Evolutionary conservation across 1,140 invertebrate species (phyloP).

Genomic region (Portunus trituberculatus): DNA sequence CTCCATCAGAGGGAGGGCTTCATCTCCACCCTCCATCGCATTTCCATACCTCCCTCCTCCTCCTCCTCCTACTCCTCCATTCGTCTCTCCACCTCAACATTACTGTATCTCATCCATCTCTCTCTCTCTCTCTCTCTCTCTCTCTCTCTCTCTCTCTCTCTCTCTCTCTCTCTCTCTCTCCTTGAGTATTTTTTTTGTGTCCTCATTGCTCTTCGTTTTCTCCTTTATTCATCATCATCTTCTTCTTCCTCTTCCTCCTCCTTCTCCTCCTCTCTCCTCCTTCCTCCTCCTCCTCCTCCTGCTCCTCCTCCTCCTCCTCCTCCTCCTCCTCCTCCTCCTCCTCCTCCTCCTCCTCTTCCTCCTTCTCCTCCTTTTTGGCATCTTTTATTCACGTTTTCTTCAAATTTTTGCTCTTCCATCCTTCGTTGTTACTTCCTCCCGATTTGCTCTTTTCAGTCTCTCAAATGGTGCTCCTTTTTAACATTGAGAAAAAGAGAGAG

Average conservation of each 20-base stretch:
- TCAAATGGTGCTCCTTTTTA: not conserved
- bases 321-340: too few relatives aligned
- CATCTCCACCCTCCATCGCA: not conserved
- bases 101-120: not conserved
- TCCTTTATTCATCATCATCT: not conserved
- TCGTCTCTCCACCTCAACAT: not conserved
- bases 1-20: not conserved
- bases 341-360: too few relatives aligned
- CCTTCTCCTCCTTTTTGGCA: too few relatives aligned
- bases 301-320: too few relatives aligned
- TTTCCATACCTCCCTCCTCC: not conserved
- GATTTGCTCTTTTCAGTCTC: not conserved
- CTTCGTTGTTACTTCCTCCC: not conserved
- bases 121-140: constrained; percentile 43
- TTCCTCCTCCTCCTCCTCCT: too few relatives aligned
- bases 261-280: too few relatives aligned
- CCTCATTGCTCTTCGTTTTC: not conserved
- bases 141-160: constrained; percentile 49
- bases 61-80: not conserved
- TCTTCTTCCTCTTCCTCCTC: too few relatives aligned
- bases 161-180: constrained; percentile 46
- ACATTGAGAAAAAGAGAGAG: constrained; percentile 30
- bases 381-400: too few relatives aligned
- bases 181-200: not conserved
- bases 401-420: too few relatives aligned